phyloP scores from a whole-genome alignment of 1,140 invertebrate genomes.

The Rhopalosiphum padi region DNA sequence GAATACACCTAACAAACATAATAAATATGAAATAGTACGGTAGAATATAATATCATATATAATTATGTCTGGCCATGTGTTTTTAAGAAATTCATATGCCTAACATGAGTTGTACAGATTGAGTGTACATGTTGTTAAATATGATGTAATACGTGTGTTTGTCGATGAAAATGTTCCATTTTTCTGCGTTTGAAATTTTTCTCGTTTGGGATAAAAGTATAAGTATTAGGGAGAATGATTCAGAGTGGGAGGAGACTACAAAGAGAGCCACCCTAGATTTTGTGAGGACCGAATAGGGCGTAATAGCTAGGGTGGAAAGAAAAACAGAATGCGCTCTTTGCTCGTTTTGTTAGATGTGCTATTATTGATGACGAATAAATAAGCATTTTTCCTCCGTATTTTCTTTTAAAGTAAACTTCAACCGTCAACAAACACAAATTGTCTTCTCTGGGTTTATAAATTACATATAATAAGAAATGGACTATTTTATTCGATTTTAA shows the following conservation, averaged over 20 bases:
- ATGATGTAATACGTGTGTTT: too few relatives aligned
- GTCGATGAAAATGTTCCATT: background rate
- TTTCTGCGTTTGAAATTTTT: background rate
- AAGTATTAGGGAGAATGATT: background rate
- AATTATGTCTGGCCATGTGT: background rate
- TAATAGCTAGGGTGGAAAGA: constrained; percentile 34
- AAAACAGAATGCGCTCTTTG: constrained; percentile 5
- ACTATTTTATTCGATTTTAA: background rate
- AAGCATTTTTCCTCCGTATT: background rate
- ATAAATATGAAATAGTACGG: background rate
- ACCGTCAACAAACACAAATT: background rate
- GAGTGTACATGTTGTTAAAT: background rate
- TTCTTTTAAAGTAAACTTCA: background rate
- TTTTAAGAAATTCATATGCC: background rate
- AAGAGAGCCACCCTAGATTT: constrained; percentile 16
- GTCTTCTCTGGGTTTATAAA: background rate
- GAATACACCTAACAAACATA: background rate
- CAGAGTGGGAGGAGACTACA: constrained; percentile 36
- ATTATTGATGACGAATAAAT: constrained; percentile 42
- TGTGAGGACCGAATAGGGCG: background rate
- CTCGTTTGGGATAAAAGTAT: background rate
- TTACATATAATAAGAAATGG: background rate
- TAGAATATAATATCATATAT: background rate
- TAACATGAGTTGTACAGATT: background rate
- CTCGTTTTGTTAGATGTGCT: background rate